phyloP scores from a whole-genome alignment of 30 jellyfish, hydroid and myxozoan genomes.

The Hydractinia echinata region DNA sequence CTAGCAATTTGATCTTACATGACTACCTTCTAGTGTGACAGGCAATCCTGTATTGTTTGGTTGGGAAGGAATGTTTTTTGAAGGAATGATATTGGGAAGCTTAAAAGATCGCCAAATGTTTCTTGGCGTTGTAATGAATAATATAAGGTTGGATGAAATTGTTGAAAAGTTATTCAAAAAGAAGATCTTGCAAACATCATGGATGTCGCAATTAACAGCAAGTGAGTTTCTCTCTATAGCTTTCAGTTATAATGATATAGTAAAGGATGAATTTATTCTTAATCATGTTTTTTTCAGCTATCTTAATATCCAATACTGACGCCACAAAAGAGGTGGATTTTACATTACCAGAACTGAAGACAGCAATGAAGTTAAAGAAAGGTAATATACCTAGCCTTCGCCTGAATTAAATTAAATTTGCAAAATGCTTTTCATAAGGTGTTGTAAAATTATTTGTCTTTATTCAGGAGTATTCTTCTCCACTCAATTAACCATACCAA shows the following conservation, averaged over 20 bases:
- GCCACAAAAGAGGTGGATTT: background rate
- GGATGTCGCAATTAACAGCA: constrained; percentile 20
- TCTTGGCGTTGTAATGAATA: constrained; percentile 20
- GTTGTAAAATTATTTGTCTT: background rate
- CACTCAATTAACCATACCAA: constrained; percentile 60
- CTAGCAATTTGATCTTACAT: background rate
- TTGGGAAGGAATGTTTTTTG: constrained; percentile 20
- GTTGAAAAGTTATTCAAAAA: constrained; percentile 10
- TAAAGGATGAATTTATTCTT: background rate
- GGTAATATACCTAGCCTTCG: background rate
- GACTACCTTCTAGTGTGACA: background rate
- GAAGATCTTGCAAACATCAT: background rate
- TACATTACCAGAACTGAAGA: background rate
- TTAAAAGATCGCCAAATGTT: constrained; percentile 14
- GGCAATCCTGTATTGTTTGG: constrained; percentile 25
- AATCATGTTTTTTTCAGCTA: background rate
- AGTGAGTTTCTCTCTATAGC: background rate
- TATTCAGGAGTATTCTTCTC: constrained; percentile 54
- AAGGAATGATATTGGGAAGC: background rate
- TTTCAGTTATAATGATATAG: background rate
- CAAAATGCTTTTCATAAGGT: background rate
- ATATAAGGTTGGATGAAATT: constrained; percentile 31
- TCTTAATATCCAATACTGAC: constrained; percentile 4
- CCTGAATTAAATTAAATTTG: background rate
- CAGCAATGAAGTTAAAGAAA: background rate